phyloP scores from a whole-genome alignment of 2,888 invertebrate species.

The Allolobophora icterica region DNA sequence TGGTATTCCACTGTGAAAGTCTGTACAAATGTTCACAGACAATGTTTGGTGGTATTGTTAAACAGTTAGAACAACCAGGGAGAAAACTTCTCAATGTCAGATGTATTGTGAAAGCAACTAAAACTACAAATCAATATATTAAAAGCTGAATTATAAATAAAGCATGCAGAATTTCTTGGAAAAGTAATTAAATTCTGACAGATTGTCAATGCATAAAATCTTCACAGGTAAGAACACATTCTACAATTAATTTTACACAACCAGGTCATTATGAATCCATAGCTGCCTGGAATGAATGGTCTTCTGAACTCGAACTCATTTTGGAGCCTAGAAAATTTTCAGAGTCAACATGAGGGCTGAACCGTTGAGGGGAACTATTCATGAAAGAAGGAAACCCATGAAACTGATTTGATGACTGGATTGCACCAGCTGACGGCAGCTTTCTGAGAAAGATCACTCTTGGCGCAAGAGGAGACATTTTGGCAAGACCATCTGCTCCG shows the following conservation, averaged over 20 bases:
- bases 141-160: background rate
- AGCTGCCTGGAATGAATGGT: background rate
- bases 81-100: background rate
- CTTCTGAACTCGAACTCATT: background rate
- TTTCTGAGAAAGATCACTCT: background rate
- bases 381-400: background rate
- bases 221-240: background rate
- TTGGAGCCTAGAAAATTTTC: background rate
- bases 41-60: background rate
- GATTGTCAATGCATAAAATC: slow-evolving; percentile 26
- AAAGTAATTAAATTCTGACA: background rate
- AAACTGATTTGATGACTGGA: background rate
- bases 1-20: too few relatives aligned
- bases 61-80: background rate
- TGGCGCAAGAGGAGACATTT: background rate
- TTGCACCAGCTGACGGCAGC: background rate
- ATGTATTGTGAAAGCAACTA: background rate
- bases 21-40: too few relatives aligned
- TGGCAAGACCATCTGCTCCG: background rate
- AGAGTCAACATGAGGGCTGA: background rate
- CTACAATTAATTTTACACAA: background rate
- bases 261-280: background rate
- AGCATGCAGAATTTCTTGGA: background rate
- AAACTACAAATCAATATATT: slow-evolving; percentile 17
- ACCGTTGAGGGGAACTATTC: background rate